phyloP scores from a whole-genome alignment of 2,797 vertebrate species.

The Capromys pilorides region DNA sequence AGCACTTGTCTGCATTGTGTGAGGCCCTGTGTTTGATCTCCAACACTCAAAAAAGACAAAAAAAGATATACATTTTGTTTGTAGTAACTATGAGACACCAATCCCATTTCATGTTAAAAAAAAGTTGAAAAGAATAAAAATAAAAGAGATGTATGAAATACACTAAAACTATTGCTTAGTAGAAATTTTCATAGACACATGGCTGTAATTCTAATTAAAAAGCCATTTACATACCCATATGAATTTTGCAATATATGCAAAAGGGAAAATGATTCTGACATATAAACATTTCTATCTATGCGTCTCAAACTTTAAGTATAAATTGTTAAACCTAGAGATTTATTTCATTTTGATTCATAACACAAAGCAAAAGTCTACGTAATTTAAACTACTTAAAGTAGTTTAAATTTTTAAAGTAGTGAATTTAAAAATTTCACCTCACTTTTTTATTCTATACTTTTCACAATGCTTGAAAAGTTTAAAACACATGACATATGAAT shows the following conservation, averaged over 20 bases:
- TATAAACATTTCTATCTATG: not conserved
- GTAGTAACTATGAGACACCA: not conserved
- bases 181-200: slow-evolving; percentile 8
- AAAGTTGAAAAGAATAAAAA: not conserved
- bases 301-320: not conserved
- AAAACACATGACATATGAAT: not conserved
- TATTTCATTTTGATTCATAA: not conserved
- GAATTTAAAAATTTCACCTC: not conserved
- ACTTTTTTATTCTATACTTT: slow-evolving; percentile 36
- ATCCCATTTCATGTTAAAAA: not conserved
- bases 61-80: not conserved
- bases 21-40: not conserved
- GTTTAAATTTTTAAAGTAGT: slow-evolving; percentile 39
- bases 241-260: slow-evolving; percentile 25
- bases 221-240: not conserved
- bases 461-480: slow-evolving; percentile 7
- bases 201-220: not conserved
- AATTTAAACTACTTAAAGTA: slow-evolving; percentile 14
- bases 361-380: not conserved
- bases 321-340: not conserved
- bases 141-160: slow-evolving; percentile 18
- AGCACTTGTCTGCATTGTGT: not conserved
- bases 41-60: not conserved
- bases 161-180: not conserved
- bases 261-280: slow-evolving; percentile 40